Percentiles rank a stretch among this genome's conserved stretches.
Conservation (phyloP, 2,888 invertebrate genomes). For the Syrista parreyssii region DNA sequence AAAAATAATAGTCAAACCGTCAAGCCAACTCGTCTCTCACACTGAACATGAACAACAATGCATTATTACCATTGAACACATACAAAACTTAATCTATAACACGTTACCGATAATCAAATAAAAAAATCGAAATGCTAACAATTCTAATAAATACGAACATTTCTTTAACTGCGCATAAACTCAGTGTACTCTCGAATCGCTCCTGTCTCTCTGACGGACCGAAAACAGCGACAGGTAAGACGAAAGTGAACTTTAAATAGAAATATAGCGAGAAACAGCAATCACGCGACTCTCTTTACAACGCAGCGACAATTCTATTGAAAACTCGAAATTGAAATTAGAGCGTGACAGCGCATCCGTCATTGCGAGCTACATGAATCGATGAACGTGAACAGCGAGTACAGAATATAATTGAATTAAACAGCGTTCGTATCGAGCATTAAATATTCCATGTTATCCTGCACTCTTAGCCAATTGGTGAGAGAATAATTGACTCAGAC, state of each 20-base stretch:
- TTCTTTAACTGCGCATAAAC: neutral
- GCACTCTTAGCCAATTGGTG: neutral
- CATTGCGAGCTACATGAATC: neutral
- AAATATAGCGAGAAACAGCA: neutral
- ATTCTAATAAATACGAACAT: neutral
- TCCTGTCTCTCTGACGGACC: neutral
- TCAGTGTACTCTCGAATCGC: neutral
- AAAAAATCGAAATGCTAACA: neutral
- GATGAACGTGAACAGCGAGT: neutral
- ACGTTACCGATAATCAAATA: neutral
- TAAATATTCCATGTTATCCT: neutral
- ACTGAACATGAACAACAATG: neutral
- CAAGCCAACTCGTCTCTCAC: neutral
- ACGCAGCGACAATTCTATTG: neutral
- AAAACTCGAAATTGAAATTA: neutral
- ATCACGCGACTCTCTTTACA: neutral
- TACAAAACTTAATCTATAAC: conserved; percentile 1
- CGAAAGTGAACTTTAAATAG: neutral
- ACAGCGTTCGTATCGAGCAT: neutral
- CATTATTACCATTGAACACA: conserved; percentile 3
- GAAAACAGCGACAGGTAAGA: neutral
- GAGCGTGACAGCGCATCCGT: neutral
- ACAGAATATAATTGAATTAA: neutral
- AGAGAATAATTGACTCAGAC: conserved; percentile 16
- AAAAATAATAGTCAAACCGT: neutral